Evolutionary conservation across 2,113 vertebrate genomes (phyloP).

Genomic region (Pygoscelis antarcticus): DNA sequence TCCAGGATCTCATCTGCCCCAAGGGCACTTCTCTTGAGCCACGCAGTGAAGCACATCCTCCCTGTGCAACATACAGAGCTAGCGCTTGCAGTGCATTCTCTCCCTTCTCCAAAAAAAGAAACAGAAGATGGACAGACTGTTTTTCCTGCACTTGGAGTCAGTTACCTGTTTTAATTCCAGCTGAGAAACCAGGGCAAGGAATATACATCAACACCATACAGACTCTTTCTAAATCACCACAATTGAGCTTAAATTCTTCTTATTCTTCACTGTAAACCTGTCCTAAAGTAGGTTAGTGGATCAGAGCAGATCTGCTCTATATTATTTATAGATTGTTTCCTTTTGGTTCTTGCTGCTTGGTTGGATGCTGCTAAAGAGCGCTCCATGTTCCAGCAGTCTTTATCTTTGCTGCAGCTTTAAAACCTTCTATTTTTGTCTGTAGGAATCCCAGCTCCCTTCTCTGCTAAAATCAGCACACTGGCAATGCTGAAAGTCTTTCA

Average conservation of each 20-base stretch:
- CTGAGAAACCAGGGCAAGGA: background rate
- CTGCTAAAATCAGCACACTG: constrained; percentile 13
- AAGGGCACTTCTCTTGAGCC: background rate
- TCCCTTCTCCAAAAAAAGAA: background rate
- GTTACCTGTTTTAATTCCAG: background rate
- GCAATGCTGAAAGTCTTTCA: background rate
- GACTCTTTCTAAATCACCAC: background rate
- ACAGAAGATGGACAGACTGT: background rate
- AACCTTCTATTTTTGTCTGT: constrained; percentile 51
- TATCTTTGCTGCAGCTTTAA: constrained; percentile 26
- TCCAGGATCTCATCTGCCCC: background rate
- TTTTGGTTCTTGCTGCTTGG: constrained; percentile 47
- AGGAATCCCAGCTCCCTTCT: constrained; percentile 50
- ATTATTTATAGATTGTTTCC: constrained; percentile 47
- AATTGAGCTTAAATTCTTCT: constrained; percentile 3
- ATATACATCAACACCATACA: background rate
- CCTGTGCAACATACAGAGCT: fast-evolving
- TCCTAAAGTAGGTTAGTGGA: constrained; percentile 63
- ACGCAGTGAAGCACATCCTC: background rate
- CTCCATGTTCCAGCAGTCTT: constrained; percentile 45
- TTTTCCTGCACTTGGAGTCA: background rate
- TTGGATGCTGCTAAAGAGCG: constrained; percentile 25
- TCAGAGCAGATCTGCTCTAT: constrained; percentile 47
- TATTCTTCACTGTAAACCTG: constrained; percentile 28
- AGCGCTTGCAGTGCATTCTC: background rate